These are phyloP conservation scores for Dasysyrphus tricinctus DNA, from an alignment of 2,888 invertebrate genomes.

Conservation along the genomic window DNA sequence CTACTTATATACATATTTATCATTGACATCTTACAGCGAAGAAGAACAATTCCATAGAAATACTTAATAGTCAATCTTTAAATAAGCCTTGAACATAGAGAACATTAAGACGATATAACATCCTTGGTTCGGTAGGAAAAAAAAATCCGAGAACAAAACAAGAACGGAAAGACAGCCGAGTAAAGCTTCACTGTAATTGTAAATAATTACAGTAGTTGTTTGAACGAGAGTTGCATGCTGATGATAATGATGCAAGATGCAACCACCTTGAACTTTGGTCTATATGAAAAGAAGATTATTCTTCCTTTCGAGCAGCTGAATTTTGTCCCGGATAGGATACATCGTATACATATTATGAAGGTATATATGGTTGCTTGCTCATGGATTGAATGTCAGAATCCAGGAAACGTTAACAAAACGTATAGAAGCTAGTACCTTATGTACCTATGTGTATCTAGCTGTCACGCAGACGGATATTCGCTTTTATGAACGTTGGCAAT, in stretches of 20 bases:
- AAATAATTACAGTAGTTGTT: slow-evolving; percentile 69
- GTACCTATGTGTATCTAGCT: no score
- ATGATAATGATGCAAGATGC: slow-evolving; percentile 72
- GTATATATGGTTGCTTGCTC: slow-evolving; percentile 18
- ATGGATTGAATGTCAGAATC: slow-evolving; percentile 25
- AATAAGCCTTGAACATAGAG: neutral
- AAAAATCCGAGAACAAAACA: slow-evolving; percentile 15
- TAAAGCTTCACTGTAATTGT: slow-evolving; percentile 65
- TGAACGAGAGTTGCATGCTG: slow-evolving; percentile 67
- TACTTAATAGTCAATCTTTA: neutral
- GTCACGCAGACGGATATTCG: no score
- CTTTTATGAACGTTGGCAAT: no score
- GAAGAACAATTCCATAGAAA: neutral
- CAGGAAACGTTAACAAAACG: neutral
- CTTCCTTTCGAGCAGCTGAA: slow-evolving; percentile 17
- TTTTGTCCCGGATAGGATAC: slow-evolving; percentile 10
- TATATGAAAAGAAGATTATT: slow-evolving; percentile 46
- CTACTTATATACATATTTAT: neutral
- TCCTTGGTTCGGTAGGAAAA: neutral
- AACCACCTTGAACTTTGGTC: slow-evolving; percentile 70
- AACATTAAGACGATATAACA: neutral
- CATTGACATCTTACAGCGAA: neutral
- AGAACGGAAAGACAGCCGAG: slow-evolving; percentile 57
- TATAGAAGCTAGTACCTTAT: neutral
- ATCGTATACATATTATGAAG: no score